phyloP scores from a whole-genome alignment of 2,113 vertebrate genomes.

The Podarcis muralis region DNA sequence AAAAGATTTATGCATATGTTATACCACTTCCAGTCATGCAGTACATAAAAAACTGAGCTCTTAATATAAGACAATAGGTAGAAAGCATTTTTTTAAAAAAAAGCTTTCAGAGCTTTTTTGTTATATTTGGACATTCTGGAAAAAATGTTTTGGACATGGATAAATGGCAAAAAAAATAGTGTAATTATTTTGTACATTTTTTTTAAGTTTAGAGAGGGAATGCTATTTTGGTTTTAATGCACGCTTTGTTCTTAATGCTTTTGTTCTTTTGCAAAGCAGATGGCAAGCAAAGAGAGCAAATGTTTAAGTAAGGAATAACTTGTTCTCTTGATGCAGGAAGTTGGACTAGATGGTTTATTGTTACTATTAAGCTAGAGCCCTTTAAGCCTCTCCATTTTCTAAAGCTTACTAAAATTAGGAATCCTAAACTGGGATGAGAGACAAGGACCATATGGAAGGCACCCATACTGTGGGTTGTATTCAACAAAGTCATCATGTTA shows the following conservation, averaged over 20 bases:
- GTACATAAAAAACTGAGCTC: neutral
- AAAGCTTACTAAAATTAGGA: neutral
- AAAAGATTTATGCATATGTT: too few relatives aligned
- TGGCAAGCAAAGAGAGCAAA: neutral
- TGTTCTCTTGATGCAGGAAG: neutral
- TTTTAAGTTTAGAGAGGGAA: neutral
- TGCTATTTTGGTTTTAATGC: neutral
- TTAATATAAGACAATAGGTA: neutral
- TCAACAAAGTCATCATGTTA: too few relatives aligned
- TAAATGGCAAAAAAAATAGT: neutral
- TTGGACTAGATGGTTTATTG: neutral
- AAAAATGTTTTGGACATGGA: neutral
- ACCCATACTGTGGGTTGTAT: too few relatives aligned
- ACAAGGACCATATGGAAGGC: too few relatives aligned
- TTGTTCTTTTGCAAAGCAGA: neutral
- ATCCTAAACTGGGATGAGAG: too few relatives aligned
- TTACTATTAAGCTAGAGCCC: neutral
- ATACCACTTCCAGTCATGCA: neutral
- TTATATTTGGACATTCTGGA: neutral
- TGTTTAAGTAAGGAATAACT: neutral
- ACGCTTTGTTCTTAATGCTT: neutral
- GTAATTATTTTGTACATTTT: neutral
- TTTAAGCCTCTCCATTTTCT: neutral
- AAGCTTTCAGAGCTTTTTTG: neutral
- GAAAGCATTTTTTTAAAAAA: neutral